Conservation (phyloP, 2,797 vertebrate species). For the Lerista edwardsae region DNA sequence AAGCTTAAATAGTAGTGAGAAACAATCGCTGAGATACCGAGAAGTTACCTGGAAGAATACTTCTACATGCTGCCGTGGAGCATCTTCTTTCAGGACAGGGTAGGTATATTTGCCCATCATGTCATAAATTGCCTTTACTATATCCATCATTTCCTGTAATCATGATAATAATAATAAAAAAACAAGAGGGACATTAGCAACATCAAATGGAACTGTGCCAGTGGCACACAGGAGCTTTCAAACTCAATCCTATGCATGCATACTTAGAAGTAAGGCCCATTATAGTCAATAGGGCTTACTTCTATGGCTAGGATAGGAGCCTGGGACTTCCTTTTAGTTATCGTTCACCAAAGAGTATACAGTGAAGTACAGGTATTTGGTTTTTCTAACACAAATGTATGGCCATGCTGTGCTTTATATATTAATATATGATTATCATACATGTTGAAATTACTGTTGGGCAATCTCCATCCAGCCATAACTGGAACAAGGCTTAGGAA, state of each 20-base stretch:
- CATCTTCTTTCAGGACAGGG: slow-evolving; percentile 93
- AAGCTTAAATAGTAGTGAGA: background rate
- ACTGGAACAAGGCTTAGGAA: too few relatives aligned
- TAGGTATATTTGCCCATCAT: slow-evolving; percentile 99
- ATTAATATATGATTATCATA: background rate
- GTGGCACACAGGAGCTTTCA: background rate
- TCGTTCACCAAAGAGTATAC: background rate
- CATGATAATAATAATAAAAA: slow-evolving; percentile 7
- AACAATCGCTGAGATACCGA: background rate
- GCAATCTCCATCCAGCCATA: too few relatives aligned
- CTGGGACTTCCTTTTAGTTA: background rate
- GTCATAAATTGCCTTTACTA: slow-evolving; percentile 96
- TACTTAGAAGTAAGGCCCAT: too few relatives aligned
- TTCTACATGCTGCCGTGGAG: slow-evolving; percentile 94
- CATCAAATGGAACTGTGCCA: background rate
- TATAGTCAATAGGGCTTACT: too few relatives aligned
- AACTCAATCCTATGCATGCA: too few relatives aligned
- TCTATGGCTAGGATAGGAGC: too few relatives aligned
- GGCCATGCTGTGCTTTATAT: background rate
- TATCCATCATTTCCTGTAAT: slow-evolving; percentile 95
- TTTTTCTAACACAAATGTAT: background rate
- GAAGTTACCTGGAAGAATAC: slow-evolving; percentile 91
- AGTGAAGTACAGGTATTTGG: background rate
- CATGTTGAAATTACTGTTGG: background rate
- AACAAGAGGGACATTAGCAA: background rate